Conservation (phyloP, 2,888 invertebrate genomes). For the Zaprionus bogoriensis region DNA sequence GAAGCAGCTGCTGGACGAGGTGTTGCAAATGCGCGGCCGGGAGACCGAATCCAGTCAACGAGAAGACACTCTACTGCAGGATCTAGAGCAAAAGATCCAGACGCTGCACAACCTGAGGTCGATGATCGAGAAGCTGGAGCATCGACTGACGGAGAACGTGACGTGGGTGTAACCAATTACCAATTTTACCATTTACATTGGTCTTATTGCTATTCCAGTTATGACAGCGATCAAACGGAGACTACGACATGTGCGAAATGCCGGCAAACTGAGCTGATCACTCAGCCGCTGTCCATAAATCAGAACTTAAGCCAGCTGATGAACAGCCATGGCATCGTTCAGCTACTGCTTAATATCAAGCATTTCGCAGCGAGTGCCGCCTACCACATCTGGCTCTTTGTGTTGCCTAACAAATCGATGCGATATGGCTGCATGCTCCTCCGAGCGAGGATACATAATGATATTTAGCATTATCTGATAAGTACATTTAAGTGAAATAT, state of each 20-base stretch:
- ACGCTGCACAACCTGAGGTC: constrained; percentile 17
- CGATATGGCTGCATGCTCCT: constrained; percentile 16
- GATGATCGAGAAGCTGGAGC: constrained; percentile 19
- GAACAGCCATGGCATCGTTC: not conserved
- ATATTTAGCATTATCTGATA: not conserved
- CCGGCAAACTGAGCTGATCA: too few relatives aligned
- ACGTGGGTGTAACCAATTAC: constrained; percentile 13
- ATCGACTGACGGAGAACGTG: not conserved
- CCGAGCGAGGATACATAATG: not conserved
- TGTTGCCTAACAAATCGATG: constrained; percentile 18
- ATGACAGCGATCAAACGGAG: too few relatives aligned
- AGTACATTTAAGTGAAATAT: not conserved
- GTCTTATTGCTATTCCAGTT: too few relatives aligned
- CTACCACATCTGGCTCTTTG: constrained; percentile 4
- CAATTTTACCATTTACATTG: too few relatives aligned
- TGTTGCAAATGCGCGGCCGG: constrained; percentile 36
- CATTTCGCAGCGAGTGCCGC: not conserved
- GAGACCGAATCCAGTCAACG: constrained; percentile 27
- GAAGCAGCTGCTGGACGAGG: constrained; percentile 60
- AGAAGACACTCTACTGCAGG: constrained; percentile 34
- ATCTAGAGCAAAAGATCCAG: constrained; percentile 45
- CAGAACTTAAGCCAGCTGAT: not conserved
- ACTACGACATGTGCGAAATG: too few relatives aligned
- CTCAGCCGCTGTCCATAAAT: too few relatives aligned
- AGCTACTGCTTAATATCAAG: not conserved